Evolutionary conservation across 2,113 vertebrate species (phyloP).

Genomic region (Thalassoma bifasciatum): DNA sequence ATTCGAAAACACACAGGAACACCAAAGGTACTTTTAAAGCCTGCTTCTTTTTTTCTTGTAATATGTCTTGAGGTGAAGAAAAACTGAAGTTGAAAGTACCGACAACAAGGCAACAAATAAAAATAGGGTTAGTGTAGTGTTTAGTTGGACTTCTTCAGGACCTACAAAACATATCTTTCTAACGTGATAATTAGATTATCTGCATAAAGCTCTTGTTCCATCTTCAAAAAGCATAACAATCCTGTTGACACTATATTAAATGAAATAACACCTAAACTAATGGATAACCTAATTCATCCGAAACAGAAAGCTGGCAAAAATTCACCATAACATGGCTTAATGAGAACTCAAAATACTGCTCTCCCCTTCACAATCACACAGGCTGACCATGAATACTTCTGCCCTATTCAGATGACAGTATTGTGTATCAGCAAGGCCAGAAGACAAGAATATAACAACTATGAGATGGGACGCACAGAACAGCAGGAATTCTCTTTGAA

Average conservation of each 20-base stretch:
- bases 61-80: constrained; percentile 79
- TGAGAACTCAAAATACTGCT: neutral
- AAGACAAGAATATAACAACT: constrained; percentile 69
- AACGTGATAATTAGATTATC: constrained; percentile 60
- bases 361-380: neutral
- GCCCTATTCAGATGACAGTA: constrained; percentile 43
- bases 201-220: constrained; percentile 21
- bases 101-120: constrained; percentile 83
- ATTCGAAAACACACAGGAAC: constrained; percentile 85
- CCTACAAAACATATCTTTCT: constrained; percentile 64
- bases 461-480: constrained; percentile 71
- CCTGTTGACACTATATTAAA: constrained; percentile 4
- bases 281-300: neutral
- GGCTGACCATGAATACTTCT: constrained; percentile 32
- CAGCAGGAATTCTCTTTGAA: constrained; percentile 79
- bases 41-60: constrained; percentile 62
- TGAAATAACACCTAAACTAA: constrained; percentile 22
- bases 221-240: constrained; percentile 32
- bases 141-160: constrained; percentile 62
- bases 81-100: constrained; percentile 70
- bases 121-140: constrained; percentile 69
- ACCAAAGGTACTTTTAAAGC: constrained; percentile 84
- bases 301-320: neutral
- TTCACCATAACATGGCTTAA: neutral
- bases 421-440: constrained; percentile 59